Percentiles rank a stretch among this genome's conserved stretches.
Conservation (phyloP, 2,888 invertebrate genomes). For the Neoascia interrupta region DNA sequence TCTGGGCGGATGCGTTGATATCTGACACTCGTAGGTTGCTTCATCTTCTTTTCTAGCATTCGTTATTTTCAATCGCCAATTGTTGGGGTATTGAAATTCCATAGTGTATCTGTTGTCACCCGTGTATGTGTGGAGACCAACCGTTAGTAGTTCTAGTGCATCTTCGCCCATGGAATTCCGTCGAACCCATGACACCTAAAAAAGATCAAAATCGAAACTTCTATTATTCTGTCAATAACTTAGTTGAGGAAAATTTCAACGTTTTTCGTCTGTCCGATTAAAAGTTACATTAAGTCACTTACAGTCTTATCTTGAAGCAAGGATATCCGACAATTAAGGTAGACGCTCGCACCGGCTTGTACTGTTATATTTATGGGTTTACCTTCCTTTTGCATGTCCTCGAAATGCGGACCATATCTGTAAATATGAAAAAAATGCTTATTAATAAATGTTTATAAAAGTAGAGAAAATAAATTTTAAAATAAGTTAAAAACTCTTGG, state of each 20-base stretch:
- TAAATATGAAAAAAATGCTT: slow-evolving; percentile 2
- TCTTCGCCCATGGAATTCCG: slow-evolving; percentile 83
- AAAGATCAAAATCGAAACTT: background rate
- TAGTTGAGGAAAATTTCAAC: too few species aligned
- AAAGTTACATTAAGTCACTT: too few species aligned
- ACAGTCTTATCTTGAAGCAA: slow-evolving; percentile 88
- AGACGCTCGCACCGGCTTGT: slow-evolving; percentile 86
- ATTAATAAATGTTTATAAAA: too few species aligned
- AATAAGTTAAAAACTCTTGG: too few species aligned
- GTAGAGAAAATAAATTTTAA: too few species aligned
- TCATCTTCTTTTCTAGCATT: slow-evolving; percentile 81
- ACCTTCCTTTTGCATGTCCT: slow-evolving; percentile 81
- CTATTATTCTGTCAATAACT: too few species aligned
- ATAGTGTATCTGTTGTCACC: slow-evolving; percentile 83
- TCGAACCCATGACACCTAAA: slow-evolving; percentile 86
- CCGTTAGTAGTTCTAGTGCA: slow-evolving; percentile 84
- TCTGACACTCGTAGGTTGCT: slow-evolving; percentile 81
- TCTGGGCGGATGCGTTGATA: slow-evolving; percentile 81
- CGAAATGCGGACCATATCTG: slow-evolving; percentile 87
- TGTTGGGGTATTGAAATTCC: slow-evolving; percentile 82
- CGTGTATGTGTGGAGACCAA: slow-evolving; percentile 85
- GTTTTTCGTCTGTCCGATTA: too few species aligned
- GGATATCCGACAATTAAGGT: slow-evolving; percentile 87
- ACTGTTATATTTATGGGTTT: slow-evolving; percentile 86
- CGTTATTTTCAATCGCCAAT: slow-evolving; percentile 82